Percentiles rank a stretch among this genome's conserved stretches.
Conservation (phyloP, 1,140 invertebrate genomes). For the Cotesia glomerata region DNA sequence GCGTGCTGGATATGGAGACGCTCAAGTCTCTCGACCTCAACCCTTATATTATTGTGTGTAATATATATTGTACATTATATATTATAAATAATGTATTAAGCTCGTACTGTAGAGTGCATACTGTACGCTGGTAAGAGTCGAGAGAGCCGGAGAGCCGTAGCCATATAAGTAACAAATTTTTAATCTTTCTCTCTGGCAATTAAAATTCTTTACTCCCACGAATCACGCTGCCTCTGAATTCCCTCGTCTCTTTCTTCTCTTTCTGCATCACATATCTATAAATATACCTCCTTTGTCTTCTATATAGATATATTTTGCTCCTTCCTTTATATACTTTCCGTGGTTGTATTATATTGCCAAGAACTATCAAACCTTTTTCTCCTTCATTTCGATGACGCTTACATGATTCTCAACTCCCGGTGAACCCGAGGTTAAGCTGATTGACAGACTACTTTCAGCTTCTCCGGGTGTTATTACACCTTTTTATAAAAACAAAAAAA, state of each 20-base stretch:
- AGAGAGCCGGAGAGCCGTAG: constrained; percentile 40
- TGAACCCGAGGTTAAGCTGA: constrained; percentile 15
- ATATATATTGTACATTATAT: no score
- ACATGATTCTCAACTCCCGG: constrained; percentile 46
- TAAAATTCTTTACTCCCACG: constrained; percentile 61
- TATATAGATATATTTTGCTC: constrained; percentile 12
- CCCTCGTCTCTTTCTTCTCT: constrained; percentile 25
- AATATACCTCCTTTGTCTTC: constrained; percentile 1
- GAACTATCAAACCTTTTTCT: constrained; percentile 38
- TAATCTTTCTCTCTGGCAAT: constrained; percentile 52
- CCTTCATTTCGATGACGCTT: constrained; percentile 36
- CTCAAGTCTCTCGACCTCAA: constrained; percentile 48
- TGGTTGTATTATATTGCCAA: constrained; percentile 31
- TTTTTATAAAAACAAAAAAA: neutral
- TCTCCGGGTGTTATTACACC: constrained; percentile 1
- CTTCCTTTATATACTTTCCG: neutral
- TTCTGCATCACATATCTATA: neutral
- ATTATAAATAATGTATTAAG: no score
- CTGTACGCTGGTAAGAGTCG: no score
- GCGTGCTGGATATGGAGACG: constrained; percentile 38
- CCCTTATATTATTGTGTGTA: constrained; percentile 33
- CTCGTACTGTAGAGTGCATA: no score
- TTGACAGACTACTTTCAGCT: constrained; percentile 4
- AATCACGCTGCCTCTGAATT: constrained; percentile 41
- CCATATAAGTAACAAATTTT: constrained; percentile 41